Conservation (phyloP, 2,888 invertebrate species). For the Ligdia adustata region DNA sequence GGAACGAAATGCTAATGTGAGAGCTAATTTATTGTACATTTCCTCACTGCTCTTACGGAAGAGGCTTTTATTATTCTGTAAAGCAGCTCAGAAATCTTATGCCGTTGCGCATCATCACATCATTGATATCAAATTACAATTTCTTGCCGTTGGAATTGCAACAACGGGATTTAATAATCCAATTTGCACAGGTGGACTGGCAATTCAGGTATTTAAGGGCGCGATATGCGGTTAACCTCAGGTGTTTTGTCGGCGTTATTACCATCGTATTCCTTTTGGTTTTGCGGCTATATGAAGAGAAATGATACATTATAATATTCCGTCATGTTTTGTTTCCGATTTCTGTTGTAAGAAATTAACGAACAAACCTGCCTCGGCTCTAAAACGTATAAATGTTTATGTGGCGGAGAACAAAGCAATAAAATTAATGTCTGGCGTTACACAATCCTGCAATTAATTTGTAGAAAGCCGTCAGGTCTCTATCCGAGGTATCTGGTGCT, state of each 20-base stretch:
- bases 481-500: conserved; percentile 29
- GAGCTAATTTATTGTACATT: conserved; percentile 7
- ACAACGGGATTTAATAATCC: conserved; percentile 42
- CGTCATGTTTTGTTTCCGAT: too few relatives aligned
- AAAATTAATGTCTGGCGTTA: conserved; percentile 17
- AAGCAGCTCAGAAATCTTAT: conserved; percentile 35
- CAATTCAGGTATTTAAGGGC: conserved; percentile 14
- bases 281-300: too few relatives aligned
- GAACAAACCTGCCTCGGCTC: too few relatives aligned
- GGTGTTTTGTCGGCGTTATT: conserved; percentile 10
- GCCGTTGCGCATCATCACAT: conserved; percentile 30
- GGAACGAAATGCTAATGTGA: conserved; percentile 6
- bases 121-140: conserved; percentile 35
- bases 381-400: too few relatives aligned
- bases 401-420: conserved; percentile 12
- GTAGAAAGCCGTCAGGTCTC: conserved; percentile 46
- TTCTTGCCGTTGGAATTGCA: conserved; percentile 38
- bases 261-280: neutral
- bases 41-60: conserved; percentile 2
- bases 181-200: conserved; percentile 28
- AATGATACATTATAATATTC: too few relatives aligned
- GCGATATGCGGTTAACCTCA: conserved; percentile 15
- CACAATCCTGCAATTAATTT: conserved; percentile 47
- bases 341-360: too few relatives aligned
- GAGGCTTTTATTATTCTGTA: conserved; percentile 28